Evolutionary conservation across 2,797 vertebrate genomes (phyloP).

Genomic region (Petrocephalus sullivani): DNA sequence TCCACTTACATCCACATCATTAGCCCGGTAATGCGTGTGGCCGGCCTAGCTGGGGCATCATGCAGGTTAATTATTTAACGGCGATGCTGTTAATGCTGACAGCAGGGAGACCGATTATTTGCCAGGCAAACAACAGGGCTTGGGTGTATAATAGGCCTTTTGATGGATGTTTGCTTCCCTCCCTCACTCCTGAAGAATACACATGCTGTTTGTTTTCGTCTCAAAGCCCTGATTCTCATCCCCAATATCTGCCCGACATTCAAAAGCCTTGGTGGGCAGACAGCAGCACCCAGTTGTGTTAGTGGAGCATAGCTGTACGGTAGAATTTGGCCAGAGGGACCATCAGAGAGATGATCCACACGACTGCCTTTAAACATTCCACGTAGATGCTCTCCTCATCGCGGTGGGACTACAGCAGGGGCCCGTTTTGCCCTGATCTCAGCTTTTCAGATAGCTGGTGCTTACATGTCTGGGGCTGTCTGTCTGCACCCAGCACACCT

Average conservation of each 20-base stretch:
- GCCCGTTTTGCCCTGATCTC: background rate
- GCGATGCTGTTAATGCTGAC: conserved; percentile 38
- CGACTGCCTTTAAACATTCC: background rate
- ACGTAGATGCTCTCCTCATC: conserved; percentile 33
- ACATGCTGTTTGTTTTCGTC: conserved; percentile 26
- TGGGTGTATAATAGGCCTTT: conserved; percentile 42
- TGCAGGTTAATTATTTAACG: conserved; percentile 40
- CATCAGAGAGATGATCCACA: conserved; percentile 18
- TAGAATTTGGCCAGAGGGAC: background rate
- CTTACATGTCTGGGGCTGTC: conserved; percentile 20
- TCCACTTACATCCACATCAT: conserved; percentile 58
- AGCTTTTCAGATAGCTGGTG: background rate
- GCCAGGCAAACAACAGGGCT: conserved; percentile 22
- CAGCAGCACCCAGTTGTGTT: background rate
- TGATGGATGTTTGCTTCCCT: conserved; percentile 25
- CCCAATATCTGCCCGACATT: background rate
- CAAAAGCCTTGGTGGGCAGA: background rate
- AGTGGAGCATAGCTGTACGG: background rate
- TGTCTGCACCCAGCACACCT: conserved; percentile 1
- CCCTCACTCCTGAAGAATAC: background rate
- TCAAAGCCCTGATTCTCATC: background rate
- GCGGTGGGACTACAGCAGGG: conserved; percentile 23
- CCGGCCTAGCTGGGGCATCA: conserved; percentile 23
- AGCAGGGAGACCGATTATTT: conserved; percentile 31
- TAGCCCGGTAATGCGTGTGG: conserved; percentile 49